phyloP scores from a whole-genome alignment of 2,888 invertebrate genomes.

The Heliconius ethilla region DNA sequence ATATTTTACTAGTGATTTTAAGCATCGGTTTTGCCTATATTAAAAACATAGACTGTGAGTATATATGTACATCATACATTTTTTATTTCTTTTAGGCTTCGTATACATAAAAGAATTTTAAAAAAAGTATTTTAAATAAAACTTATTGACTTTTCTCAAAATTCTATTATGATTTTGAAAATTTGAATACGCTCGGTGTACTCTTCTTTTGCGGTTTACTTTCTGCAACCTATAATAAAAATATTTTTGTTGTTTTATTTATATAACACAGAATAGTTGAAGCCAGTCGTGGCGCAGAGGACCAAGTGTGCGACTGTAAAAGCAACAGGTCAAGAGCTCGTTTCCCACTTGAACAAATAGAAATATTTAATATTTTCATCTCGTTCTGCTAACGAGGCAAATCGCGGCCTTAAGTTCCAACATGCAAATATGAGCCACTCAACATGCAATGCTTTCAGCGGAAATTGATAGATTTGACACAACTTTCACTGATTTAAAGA shows the following conservation, averaged over 20 bases:
- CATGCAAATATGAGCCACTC: too few relatives aligned
- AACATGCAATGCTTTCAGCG: too few relatives aligned
- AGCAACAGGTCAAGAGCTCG: not conserved
- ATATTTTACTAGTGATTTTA: not conserved
- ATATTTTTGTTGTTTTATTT: conserved; percentile 28
- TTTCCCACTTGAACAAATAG: too few relatives aligned
- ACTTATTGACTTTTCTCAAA: not conserved
- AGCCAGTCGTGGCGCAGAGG: not conserved
- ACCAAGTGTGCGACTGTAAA: not conserved
- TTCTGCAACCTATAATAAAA: conserved; percentile 79
- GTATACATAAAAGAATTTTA: conserved; percentile 2
- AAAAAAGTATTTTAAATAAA: not conserved
- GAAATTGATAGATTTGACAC: too few relatives aligned
- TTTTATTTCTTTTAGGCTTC: too few relatives aligned
- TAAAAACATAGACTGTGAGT: too few relatives aligned
- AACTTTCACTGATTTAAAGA: not conserved
- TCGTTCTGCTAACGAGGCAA: too few relatives aligned
- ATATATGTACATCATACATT: too few relatives aligned
- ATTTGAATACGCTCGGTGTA: conserved; percentile 84
- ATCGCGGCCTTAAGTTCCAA: too few relatives aligned
- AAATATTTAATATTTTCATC: too few relatives aligned
- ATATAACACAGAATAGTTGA: not conserved
- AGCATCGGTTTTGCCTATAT: not conserved
- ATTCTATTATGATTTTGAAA: conserved; percentile 79
- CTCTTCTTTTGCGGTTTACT: conserved; percentile 84